A percentile compares a stretch with the other conserved stretches of the same genome.
Evolutionary conservation across 2,888 invertebrate species (phyloP).

Genomic region (Steromphala cineraria): DNA sequence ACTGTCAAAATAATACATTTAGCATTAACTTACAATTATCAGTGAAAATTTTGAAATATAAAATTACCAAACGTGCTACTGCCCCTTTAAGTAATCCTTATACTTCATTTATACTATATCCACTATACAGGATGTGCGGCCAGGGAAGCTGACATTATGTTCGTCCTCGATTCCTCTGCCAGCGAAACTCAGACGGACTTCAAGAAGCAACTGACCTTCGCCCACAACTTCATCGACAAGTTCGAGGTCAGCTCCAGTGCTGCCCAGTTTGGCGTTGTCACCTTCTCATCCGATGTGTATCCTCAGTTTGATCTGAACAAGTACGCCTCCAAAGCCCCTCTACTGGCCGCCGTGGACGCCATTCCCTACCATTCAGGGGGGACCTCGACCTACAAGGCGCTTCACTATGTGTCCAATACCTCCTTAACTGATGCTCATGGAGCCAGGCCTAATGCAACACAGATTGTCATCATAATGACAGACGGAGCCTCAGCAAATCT

Average conservation of each 20-base stretch:
- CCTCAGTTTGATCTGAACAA: conserved; percentile 49
- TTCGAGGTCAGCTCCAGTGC: background rate
- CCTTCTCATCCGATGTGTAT: conserved; percentile 42
- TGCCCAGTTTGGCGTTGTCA: conserved; percentile 45
- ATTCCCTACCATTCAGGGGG: conserved; percentile 45
- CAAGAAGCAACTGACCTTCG: conserved; percentile 13
- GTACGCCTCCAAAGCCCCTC: conserved; percentile 34
- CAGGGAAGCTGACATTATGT: conserved; percentile 8
- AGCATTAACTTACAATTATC: no score
- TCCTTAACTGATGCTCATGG: conserved; percentile 34
- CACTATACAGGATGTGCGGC: background rate
- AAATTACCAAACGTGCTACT: no score
- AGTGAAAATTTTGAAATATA: no score
- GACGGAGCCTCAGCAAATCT: conserved; percentile 47
- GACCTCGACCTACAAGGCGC: conserved; percentile 59
- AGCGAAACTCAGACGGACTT: background rate
- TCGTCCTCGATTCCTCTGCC: conserved; percentile 15
- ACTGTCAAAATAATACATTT: no score
- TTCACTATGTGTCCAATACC: conserved; percentile 37
- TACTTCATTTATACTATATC: no score
- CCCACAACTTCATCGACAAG: conserved; percentile 27
- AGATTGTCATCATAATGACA: conserved; percentile 49
- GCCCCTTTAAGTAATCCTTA: no score
- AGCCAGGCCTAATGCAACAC: conserved; percentile 37
- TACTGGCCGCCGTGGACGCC: conserved; percentile 39